Evolutionary conservation across 2,888 invertebrate species (phyloP).

Genomic region (Drosophila robusta): DNA sequence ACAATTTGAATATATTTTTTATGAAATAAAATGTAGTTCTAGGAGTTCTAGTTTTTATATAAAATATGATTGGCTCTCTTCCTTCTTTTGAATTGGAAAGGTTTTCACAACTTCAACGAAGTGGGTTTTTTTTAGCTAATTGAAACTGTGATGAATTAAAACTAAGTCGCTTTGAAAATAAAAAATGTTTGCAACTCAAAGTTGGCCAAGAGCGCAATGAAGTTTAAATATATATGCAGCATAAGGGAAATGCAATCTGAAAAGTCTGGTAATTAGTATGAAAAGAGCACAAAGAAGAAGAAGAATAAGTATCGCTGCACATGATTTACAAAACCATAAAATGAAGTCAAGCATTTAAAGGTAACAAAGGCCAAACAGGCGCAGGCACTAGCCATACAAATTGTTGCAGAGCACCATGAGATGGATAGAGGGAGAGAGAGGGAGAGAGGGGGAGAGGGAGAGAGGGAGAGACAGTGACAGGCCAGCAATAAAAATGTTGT

Average conservation of each 20-base stretch:
- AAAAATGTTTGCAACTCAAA: constrained; percentile 2
- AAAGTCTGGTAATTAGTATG: constrained; percentile 21
- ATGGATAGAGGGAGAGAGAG: not conserved
- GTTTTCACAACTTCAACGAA: not conserved
- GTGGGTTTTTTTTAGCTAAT: not conserved
- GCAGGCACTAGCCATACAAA: constrained; percentile 23
- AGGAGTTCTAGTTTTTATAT: too few species aligned
- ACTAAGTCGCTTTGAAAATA: not conserved
- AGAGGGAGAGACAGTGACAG: constrained; percentile 19
- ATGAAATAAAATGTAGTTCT: too few species aligned
- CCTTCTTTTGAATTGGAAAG: not conserved
- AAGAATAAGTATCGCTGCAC: constrained; percentile 17
- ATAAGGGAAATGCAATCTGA: not conserved
- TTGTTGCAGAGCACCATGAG: constrained; percentile 27
- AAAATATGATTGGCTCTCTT: not conserved
- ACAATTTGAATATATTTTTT: too few species aligned
- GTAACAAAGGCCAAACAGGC: constrained; percentile 28
- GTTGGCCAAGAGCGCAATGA: not conserved
- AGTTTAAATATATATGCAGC: constrained; percentile 5
- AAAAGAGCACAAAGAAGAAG: not conserved
- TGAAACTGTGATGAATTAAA: not conserved
- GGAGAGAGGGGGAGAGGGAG: not conserved
- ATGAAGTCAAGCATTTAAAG: constrained; percentile 52
- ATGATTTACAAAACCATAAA: constrained; percentile 63
- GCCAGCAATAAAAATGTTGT: constrained; percentile 61